A percentile compares a stretch with the other conserved stretches of the same genome.
These are phyloP conservation scores for Lucilia sericata DNA, from an alignment of 1,140 invertebrate species.

Conservation along the genomic window DNA sequence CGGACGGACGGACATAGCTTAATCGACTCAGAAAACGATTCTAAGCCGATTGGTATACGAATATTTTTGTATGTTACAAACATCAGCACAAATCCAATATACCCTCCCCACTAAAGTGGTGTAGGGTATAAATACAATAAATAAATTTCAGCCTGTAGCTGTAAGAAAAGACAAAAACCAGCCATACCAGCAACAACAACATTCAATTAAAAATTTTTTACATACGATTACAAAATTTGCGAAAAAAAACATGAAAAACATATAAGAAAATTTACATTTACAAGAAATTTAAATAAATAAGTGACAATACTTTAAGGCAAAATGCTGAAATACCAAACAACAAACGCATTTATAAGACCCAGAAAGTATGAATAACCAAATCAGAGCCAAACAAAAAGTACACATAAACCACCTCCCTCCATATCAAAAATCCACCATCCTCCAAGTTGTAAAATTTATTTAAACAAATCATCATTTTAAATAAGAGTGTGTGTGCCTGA, in stretches of 20 bases:
- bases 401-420: constrained; percentile 13
- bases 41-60: too few species aligned
- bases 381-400: neutral
- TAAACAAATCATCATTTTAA: too few species aligned
- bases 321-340: neutral
- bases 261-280: too few species aligned
- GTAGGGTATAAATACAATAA: constrained; percentile 11
- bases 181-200: constrained; percentile 21
- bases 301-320: constrained; percentile 4
- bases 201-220: constrained; percentile 19
- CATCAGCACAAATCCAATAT: too few species aligned
- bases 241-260: neutral
- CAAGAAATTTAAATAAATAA: neutral
- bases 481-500: too few species aligned
- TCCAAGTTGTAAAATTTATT: too few species aligned
- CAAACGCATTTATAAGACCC: constrained; percentile 20
- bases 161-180: neutral
- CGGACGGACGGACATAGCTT: too few species aligned
- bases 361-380: neutral
- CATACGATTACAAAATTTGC: neutral
- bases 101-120: too few species aligned
- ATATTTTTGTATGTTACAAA: too few species aligned
- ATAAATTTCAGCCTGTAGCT: neutral
- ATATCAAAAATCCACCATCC: neutral
- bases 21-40: too few species aligned